phyloP scores from a whole-genome alignment of 2,113 vertebrate genomes.

The Cnemophilus loriae region DNA sequence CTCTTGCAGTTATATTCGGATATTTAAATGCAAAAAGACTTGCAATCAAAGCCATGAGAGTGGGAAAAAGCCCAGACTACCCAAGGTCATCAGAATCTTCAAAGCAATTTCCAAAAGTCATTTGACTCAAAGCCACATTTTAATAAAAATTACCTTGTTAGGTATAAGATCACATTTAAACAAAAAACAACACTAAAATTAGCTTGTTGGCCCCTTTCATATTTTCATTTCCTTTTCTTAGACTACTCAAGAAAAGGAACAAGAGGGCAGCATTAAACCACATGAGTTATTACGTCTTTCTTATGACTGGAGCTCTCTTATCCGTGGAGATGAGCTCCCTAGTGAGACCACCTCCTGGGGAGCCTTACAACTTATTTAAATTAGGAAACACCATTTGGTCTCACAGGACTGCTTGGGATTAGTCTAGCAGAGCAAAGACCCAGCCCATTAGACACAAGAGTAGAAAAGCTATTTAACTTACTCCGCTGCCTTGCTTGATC shows the following conservation, averaged over 20 bases:
- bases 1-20: not conserved
- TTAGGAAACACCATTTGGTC: not conserved
- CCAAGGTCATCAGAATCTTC: not conserved
- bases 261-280: not conserved
- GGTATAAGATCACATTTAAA: not conserved
- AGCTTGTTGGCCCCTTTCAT: not conserved
- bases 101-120: not conserved
- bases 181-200: not conserved
- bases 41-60: not conserved
- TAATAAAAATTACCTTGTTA: not conserved
- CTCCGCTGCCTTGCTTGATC: conserved; percentile 95
- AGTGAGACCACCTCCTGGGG: not conserved
- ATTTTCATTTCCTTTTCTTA: not conserved
- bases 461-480: conserved; percentile 62
- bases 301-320: not conserved
- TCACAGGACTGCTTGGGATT: not conserved
- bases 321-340: not conserved
- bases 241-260: not conserved
- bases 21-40: not conserved
- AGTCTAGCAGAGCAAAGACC: not conserved
- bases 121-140: not conserved
- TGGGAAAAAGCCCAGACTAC: not conserved
- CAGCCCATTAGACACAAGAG: not conserved
- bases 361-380: not conserved
- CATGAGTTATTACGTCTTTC: not conserved